phyloP scores from a whole-genome alignment of 2,888 invertebrate genomes.

The Drosophila lutescens region DNA sequence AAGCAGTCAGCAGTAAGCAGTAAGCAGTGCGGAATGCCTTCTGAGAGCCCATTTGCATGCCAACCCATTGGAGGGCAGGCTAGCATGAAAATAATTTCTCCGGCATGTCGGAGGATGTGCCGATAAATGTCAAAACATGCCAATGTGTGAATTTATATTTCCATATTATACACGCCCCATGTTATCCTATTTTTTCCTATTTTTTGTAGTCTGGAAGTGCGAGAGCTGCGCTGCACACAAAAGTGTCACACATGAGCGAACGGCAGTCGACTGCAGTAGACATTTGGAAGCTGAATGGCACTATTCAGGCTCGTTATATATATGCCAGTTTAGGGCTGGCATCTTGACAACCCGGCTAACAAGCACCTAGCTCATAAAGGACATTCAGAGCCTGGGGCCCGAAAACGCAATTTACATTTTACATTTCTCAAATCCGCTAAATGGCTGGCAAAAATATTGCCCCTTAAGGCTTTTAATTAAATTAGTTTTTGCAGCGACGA shows the following conservation, averaged over 20 bases:
- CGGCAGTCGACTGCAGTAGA: constrained; percentile 44
- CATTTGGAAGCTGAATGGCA: constrained; percentile 38
- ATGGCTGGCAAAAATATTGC: constrained; percentile 22
- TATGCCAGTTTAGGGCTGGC: constrained; percentile 54
- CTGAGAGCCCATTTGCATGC: constrained; percentile 59
- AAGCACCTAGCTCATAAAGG: constrained; percentile 26
- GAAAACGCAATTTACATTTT: not conserved
- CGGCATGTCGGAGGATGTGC: constrained; percentile 49
- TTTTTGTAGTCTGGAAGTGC: constrained; percentile 26
- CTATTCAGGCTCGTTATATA: constrained; percentile 50
- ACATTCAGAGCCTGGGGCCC: constrained; percentile 5
- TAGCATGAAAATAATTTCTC: constrained; percentile 77
- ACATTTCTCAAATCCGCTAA: constrained; percentile 29
- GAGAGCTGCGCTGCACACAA: constrained; percentile 61
- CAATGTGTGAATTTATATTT: constrained; percentile 38
- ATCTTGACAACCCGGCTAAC: constrained; percentile 43
- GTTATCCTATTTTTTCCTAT: not conserved
- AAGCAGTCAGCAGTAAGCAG: constrained; percentile 21
- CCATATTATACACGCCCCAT: constrained; percentile 1
- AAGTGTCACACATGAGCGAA: constrained; percentile 67
- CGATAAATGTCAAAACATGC: constrained; percentile 76
- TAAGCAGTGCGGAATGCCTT: constrained; percentile 20
- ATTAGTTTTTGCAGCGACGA: constrained; percentile 29
- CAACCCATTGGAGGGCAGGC: constrained; percentile 58
- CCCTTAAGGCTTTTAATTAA: constrained; percentile 25